Percentiles rank a stretch among this genome's conserved stretches.
phyloP scores from a whole-genome alignment of 2,888 invertebrate genomes.

The Drosophila histrio region DNA sequence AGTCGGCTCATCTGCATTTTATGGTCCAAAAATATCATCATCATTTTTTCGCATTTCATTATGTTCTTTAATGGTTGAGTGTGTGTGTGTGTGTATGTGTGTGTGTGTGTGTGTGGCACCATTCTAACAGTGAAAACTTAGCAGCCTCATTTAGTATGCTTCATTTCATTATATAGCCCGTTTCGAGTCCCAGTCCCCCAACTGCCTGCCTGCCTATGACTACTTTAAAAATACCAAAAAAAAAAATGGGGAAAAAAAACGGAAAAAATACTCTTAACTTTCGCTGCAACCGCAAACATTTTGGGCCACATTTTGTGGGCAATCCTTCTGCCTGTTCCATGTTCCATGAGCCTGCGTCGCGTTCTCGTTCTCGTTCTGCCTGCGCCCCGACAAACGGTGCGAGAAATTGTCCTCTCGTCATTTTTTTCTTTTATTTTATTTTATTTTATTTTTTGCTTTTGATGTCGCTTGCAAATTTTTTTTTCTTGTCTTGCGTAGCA shows the following conservation, averaged over 20 bases:
- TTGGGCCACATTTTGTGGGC: conserved; percentile 78
- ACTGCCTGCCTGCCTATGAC: conserved; percentile 45
- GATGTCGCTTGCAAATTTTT: conserved; percentile 75
- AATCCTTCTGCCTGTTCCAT: conserved; percentile 65
- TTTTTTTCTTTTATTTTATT: conserved; percentile 23
- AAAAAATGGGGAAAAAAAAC: not conserved
- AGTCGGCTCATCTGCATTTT: conserved; percentile 82
- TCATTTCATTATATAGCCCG: conserved; percentile 71
- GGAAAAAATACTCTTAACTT: conserved; percentile 65
- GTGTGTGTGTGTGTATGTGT: conserved; percentile 15
- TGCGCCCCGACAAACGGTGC: conserved; percentile 68
- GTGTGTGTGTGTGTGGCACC: conserved; percentile 26
- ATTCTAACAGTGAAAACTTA: conserved; percentile 63
- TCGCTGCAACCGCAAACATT: conserved; percentile 77
- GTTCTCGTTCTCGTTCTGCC: not conserved
- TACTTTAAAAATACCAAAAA: conserved; percentile 49
- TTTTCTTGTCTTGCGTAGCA: conserved; percentile 57
- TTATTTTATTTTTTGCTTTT: conserved; percentile 53
- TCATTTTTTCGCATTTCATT: conserved; percentile 81
- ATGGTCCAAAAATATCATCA: conserved; percentile 80
- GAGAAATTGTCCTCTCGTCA: conserved; percentile 75
- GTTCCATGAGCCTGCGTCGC: conserved; percentile 1
- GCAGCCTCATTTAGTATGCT: conserved; percentile 79
- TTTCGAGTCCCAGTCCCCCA: conserved; percentile 17
- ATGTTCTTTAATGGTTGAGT: conserved; percentile 48